phyloP scores from a whole-genome alignment of 2,113 vertebrate genomes.

The Sus scrofa region DNA sequence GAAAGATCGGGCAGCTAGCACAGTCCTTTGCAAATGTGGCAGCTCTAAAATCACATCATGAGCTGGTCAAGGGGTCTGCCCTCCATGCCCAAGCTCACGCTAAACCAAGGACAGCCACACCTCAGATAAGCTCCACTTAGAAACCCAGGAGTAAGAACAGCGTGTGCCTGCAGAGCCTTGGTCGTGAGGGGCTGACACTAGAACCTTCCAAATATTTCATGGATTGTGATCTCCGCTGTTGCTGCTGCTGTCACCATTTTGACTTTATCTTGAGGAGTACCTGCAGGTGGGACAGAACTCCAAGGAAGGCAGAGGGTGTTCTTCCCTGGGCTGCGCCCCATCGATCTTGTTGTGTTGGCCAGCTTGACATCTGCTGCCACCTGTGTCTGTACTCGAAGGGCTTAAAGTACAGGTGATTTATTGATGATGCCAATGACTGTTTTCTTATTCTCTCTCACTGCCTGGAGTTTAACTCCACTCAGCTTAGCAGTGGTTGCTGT shows the following conservation, averaged over 20 bases:
- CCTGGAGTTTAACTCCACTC: neutral
- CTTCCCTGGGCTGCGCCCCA: neutral
- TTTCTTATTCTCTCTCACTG: neutral
- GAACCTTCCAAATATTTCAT: neutral
- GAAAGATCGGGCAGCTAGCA: slow-evolving; percentile 56
- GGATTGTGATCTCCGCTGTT: neutral
- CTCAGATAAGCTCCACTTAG: neutral
- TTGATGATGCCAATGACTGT: neutral
- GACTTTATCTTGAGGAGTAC: neutral
- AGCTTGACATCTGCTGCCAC: neutral
- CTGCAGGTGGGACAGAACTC: too few species aligned
- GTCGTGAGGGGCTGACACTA: rapidly evolving
- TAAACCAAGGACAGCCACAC: slow-evolving; percentile 60
- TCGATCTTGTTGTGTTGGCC: neutral
- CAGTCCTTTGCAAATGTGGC: slow-evolving; percentile 30
- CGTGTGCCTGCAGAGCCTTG: rapidly evolving
- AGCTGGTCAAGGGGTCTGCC: slow-evolving; percentile 55
- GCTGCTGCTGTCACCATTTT: neutral
- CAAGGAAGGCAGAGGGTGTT: neutral
- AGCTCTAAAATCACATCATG: slow-evolving; percentile 62
- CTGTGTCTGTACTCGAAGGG: neutral
- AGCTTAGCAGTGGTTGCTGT: rapidly evolving
- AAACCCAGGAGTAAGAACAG: neutral
- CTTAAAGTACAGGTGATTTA: neutral
- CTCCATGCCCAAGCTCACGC: slow-evolving; percentile 22